Percentiles rank a stretch among this genome's conserved stretches.
Evolutionary conservation across 2,888 invertebrate genomes (phyloP).

Genomic region (Scaptomyza reducta): DNA sequence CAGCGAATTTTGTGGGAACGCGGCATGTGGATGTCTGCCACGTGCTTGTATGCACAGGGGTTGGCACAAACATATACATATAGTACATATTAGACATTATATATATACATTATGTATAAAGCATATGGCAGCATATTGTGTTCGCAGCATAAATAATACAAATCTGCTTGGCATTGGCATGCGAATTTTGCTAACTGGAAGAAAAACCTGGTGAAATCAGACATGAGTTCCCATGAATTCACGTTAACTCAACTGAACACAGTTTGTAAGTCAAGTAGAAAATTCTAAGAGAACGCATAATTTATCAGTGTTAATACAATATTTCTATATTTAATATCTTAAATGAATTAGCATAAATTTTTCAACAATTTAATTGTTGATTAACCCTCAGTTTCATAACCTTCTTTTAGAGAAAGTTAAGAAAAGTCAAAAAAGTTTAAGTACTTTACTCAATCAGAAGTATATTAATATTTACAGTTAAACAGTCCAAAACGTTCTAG

Average conservation of each 20-base stretch:
- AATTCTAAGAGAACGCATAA: constrained; percentile 18
- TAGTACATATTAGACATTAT: constrained; percentile 10
- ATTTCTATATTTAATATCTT: not conserved
- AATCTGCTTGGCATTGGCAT: constrained; percentile 52
- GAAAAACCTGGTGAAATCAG: constrained; percentile 15
- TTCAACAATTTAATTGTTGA: not conserved
- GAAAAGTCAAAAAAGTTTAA: too few relatives aligned
- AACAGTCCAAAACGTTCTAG: too few relatives aligned
- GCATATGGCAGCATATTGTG: constrained; percentile 48
- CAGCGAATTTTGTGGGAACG: constrained; percentile 50
- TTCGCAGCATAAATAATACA: constrained; percentile 60
- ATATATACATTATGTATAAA: constrained; percentile 16
- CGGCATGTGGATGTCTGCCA: constrained; percentile 45
- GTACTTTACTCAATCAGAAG: too few relatives aligned
- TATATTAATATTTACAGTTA: too few relatives aligned
- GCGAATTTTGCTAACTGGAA: constrained; percentile 43
- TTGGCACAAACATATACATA: not conserved
- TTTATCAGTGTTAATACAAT: too few relatives aligned
- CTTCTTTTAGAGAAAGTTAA: too few relatives aligned
- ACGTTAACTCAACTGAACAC: constrained; percentile 15
- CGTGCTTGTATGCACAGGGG: constrained; percentile 1
- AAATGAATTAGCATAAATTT: not conserved
- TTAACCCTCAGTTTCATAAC: not conserved
- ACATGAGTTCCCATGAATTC: constrained; percentile 9
- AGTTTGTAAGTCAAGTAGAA: constrained; percentile 16